Evolutionary conservation across 1,140 invertebrate genomes (phyloP).

Genomic region (Diprion similis): DNA sequence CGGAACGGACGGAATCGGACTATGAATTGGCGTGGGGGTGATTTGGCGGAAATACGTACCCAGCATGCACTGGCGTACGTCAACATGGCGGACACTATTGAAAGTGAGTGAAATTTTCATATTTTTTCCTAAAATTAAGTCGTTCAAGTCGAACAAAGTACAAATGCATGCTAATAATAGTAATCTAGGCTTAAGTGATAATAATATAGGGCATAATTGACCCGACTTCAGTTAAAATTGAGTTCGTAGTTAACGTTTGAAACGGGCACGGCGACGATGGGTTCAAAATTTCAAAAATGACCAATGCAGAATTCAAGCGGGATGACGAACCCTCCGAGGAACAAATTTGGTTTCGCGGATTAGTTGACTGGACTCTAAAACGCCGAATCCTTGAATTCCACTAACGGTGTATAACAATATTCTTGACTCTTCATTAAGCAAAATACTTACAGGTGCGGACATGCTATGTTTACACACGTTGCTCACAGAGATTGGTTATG

Average conservation of each 20-base stretch:
- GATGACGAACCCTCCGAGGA: constrained; percentile 39
- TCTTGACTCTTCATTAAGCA: background rate
- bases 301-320: constrained; percentile 55
- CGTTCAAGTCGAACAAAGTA: constrained; percentile 11
- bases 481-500: background rate
- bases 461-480: constrained; percentile 1
- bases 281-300: constrained; percentile 64
- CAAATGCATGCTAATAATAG: constrained; percentile 10
- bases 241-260: constrained; percentile 39
- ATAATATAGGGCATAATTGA: background rate
- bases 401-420: background rate
- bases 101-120: constrained; percentile 69
- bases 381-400: background rate
- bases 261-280: constrained; percentile 37
- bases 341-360: constrained; percentile 51
- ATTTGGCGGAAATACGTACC: constrained; percentile 45
- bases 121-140: constrained; percentile 43
- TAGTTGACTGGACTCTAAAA: constrained; percentile 8
- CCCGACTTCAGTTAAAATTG: background rate
- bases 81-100: constrained; percentile 80
- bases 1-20: constrained; percentile 14
- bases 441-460: background rate
- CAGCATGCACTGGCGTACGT: constrained; percentile 60
- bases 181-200: background rate
- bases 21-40: constrained; percentile 23